A percentile compares a stretch with the other conserved stretches of the same genome.
Evolutionary conservation across 2,113 vertebrate genomes (phyloP).

Genomic region (Corythaeola cristata): DNA sequence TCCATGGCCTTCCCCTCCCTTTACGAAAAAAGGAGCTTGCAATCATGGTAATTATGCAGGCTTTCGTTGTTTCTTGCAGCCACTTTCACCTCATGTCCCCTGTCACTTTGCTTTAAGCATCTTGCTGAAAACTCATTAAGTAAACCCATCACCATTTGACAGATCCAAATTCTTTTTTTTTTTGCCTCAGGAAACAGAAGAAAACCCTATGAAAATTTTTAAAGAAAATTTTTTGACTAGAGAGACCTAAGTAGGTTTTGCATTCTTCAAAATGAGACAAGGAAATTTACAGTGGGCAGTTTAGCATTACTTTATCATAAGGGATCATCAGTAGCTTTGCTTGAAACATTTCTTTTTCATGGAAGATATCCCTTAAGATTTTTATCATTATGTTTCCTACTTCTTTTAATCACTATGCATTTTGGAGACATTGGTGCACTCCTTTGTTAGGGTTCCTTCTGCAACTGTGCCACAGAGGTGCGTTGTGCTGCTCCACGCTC

Average conservation of each 20-base stretch:
- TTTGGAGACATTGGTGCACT: neutral
- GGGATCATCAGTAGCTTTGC: neutral
- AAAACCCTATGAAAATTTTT: neutral
- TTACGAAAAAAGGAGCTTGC: neutral
- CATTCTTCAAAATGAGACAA: neutral
- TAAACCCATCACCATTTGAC: neutral
- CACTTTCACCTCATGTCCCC: neutral
- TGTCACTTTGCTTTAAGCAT: neutral
- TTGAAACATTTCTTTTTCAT: neutral
- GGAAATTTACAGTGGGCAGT: neutral
- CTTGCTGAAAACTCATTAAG: neutral
- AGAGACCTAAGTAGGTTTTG: neutral
- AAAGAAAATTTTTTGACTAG: neutral
- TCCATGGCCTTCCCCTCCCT: neutral
- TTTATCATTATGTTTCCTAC: neutral
- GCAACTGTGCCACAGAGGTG: neutral
- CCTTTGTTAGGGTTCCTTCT: neutral
- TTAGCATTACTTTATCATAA: neutral
- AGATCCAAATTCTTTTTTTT: neutral
- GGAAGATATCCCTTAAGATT: neutral
- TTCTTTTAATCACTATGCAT: neutral
- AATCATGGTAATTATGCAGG: neutral
- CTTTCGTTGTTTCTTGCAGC: neutral
- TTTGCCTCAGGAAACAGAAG: neutral
- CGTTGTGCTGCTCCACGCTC: fast-evolving